Base-by-base conservation (phyloP, 2,113 vertebrate genomes). In the Hystrix cristata region DNA sequence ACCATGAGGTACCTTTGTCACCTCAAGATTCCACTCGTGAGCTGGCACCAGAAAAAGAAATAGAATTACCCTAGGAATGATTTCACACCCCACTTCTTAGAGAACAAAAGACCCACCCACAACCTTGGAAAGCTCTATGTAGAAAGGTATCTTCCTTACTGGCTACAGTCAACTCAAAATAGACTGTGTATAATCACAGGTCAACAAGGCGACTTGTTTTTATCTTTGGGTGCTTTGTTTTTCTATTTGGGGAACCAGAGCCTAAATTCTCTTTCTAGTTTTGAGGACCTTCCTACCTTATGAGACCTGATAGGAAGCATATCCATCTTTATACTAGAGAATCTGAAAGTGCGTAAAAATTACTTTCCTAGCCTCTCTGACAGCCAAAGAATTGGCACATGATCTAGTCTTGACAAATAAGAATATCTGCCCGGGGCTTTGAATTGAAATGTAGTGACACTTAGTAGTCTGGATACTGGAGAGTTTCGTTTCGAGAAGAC, bases 271-370 rank as follows among this genome's bases (percentile, higher is more conserved):
- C 18, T 78, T 65, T 21, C 46, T 62, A 29, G 25, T 38, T 55
- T 92, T 84, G 60, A 94, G 48, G n/a, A 88, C 60, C 74, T 74
- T 93, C 59, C 62, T 7, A 51, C n/a, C 15, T 88, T 65, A 87
- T 78, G 7, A 91, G 64, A 93, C 21, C 27, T 23, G 10, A 13
- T 12, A 0, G 29, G 43, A 95, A 59, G 1, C 3, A 69, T 4
- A 87, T 57, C 0, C 5, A 12, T 82, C 62, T 60, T 94, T 79
- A 16, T 1, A 53, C 60, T 46, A 67, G 0, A 86, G 78, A 84
- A 34, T 25, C 16, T 64, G 8, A 69, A 84, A 67, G n/a, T 79
- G 16, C 25, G 18, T 38, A 15, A 57, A 4, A 31, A 19, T 87
- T 76, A 38, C 4, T 82, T 43, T 72, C 48, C 43, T 25, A 87